Evolutionary conservation across 2,888 invertebrate genomes (phyloP).

Genomic region (Ophion costatus): DNA sequence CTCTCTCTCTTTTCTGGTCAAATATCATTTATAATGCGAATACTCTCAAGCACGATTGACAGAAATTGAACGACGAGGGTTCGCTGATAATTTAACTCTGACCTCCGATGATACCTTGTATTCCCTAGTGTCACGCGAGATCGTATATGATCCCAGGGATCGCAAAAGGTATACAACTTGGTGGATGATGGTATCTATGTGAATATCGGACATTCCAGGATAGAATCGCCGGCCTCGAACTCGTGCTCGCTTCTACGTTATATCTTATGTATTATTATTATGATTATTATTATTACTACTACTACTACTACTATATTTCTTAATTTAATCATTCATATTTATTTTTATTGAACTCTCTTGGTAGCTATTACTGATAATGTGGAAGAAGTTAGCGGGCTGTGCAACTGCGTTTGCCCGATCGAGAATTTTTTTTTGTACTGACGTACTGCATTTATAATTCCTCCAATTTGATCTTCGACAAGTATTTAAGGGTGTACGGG

Average conservation of each 20-base stretch:
- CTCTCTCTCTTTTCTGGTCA: conserved; percentile 5
- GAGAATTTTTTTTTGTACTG: no score
- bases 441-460: no score
- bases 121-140: conserved; percentile 43
- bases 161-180: conserved; percentile 30
- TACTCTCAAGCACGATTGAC: conserved; percentile 53
- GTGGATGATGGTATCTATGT: not conserved
- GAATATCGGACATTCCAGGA: not conserved
- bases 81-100: conserved; percentile 46
- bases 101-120: conserved; percentile 25
- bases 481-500: no score
- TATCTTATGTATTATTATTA: not conserved
- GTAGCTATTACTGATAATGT: no score
- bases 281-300: no score
- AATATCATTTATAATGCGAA: conserved; percentile 55
- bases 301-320: no score
- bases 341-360: no score
- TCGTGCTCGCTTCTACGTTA: not conserved
- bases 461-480: no score
- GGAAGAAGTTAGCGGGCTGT: no score
- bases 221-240: not conserved
- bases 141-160: conserved; percentile 22
- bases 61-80: conserved; percentile 46
- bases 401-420: no score
- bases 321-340: no score